A percentile compares a stretch with the other conserved stretches of the same genome.
phyloP scores from a whole-genome alignment of 2,888 invertebrate species.

The Latheticus oryzae region DNA sequence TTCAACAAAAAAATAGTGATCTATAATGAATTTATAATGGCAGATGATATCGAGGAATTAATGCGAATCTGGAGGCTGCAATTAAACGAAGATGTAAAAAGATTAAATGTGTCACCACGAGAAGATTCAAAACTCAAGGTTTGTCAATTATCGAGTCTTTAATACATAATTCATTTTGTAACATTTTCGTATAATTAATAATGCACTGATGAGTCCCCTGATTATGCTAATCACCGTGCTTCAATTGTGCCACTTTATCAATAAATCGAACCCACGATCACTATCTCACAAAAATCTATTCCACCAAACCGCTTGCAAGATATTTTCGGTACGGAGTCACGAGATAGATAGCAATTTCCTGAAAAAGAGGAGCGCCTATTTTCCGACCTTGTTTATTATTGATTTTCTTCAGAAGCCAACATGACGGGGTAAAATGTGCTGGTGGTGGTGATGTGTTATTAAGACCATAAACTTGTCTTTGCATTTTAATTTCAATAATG shows the following conservation, averaged over 20 bases:
- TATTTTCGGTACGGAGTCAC: conserved; percentile 11
- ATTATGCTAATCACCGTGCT: too few relatives aligned
- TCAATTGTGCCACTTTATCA: too few relatives aligned
- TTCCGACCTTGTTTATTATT: conserved; percentile 59
- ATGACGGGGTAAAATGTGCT: conserved; percentile 53
- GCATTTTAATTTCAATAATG: too few relatives aligned
- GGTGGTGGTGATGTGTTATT: conserved; percentile 48
- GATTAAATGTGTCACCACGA: conserved; percentile 48
- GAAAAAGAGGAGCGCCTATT: conserved; percentile 51
- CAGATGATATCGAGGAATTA: conserved; percentile 51
- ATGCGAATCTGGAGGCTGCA: conserved; percentile 51
- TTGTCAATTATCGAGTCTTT: too few relatives aligned
- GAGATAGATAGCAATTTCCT: conserved; percentile 26
- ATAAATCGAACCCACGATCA: too few relatives aligned
- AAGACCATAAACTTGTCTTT: conserved; percentile 42
- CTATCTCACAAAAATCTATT: too few relatives aligned
- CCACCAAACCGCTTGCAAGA: too few relatives aligned
- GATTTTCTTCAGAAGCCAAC: conserved; percentile 56
- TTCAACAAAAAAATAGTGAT: too few relatives aligned
- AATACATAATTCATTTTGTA: too few relatives aligned
- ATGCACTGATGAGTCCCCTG: too few relatives aligned
- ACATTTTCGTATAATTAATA: too few relatives aligned
- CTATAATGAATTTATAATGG: too few relatives aligned
- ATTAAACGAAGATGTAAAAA: conserved; percentile 52
- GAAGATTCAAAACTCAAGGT: conserved; percentile 36